Base-by-base conservation (phyloP, 1,140 invertebrate genomes). In the Linepithema humile region DNA sequence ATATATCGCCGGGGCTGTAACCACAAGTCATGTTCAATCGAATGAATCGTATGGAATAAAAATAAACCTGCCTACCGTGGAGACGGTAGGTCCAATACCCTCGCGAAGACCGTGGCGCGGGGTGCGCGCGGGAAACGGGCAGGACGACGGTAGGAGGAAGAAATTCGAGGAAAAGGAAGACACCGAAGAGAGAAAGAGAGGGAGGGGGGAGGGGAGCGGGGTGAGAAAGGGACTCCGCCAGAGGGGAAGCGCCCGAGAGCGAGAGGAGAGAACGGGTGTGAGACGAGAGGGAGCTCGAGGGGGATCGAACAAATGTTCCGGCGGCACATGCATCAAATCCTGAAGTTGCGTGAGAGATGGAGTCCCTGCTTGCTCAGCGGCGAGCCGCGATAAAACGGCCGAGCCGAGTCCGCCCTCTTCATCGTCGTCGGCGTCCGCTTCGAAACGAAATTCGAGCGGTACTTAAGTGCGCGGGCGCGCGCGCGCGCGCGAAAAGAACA, bases 11-110 rank as follows among this genome's bases (percentile, higher is more conserved):
- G 29, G 2, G 82, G 83, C 84, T 91, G 88, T 92, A 92, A 92
- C 91, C 90, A 92, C 92, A 91, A 93, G 92, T 92, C 92, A 91
- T 92, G 92, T 92, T 92, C 92, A 92, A 93, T 92, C 92, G 92
- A 92, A 93, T 90, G 92, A 92, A 93, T 92, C 91, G 88, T 90
- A 92, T 89, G 88, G 89, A 93, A 92, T 91, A 93, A 92, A 93
- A 93, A 92, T 92, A 92, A 92, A 92, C 85, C 87, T 90, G 85
- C 82, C 86, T 91, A 83, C 82, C 78, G 75, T 35, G 80, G 59
- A 90, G 84, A 88, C 83, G 87, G 83, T 89, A 69, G 62, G 55
- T 87, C 69, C 83, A 83, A 88, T 88, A 88, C 35, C 26, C 59
- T 87, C 45, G 78, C 48, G 50, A 29, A 3, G 59, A 50, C 50